phyloP scores from a whole-genome alignment of 2,888 invertebrate genomes.

The Agrypnus murinus region DNA sequence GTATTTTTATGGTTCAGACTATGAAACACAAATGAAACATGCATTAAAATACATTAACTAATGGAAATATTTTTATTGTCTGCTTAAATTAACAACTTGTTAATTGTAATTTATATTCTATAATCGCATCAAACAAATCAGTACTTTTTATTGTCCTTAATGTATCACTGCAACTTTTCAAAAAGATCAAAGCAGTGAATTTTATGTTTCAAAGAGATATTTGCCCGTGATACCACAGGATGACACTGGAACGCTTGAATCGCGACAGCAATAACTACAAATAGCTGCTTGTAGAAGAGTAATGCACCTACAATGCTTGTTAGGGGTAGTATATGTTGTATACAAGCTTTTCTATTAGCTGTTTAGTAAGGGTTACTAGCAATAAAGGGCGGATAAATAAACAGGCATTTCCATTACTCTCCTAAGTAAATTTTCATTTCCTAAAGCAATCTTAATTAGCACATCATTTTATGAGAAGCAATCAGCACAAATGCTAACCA shows the following conservation, averaged over 20 bases:
- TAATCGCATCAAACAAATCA: too few relatives aligned
- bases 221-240: slow-evolving; percentile 46
- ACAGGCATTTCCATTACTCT: neutral
- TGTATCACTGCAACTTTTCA: slow-evolving; percentile 14
- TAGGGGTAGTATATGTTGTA: slow-evolving; percentile 53
- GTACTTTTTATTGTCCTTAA: slow-evolving; percentile 1
- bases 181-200: slow-evolving; percentile 51
- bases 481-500: too few relatives aligned
- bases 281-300: slow-evolving; percentile 57
- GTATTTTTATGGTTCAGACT: too few relatives aligned
- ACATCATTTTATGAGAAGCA: too few relatives aligned
- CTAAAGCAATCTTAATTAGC: too few relatives aligned
- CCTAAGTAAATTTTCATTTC: too few relatives aligned
- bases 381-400: slow-evolving; percentile 46
- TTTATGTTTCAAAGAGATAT: slow-evolving; percentile 48
- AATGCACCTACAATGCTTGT: slow-evolving; percentile 57
- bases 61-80: too few relatives aligned
- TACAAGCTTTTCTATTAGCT: slow-evolving; percentile 61
- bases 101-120: too few relatives aligned
- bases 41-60: too few relatives aligned
- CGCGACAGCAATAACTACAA: slow-evolving; percentile 59
- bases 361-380: slow-evolving; percentile 51
- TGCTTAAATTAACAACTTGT: too few relatives aligned
- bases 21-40: too few relatives aligned
- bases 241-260: slow-evolving; percentile 54